A percentile compares a stretch with the other conserved stretches of the same genome.
These are phyloP conservation scores for Brachypodius melanocephalos DNA, from an alignment of 2,113 vertebrate genomes.

Conservation along the genomic window DNA sequence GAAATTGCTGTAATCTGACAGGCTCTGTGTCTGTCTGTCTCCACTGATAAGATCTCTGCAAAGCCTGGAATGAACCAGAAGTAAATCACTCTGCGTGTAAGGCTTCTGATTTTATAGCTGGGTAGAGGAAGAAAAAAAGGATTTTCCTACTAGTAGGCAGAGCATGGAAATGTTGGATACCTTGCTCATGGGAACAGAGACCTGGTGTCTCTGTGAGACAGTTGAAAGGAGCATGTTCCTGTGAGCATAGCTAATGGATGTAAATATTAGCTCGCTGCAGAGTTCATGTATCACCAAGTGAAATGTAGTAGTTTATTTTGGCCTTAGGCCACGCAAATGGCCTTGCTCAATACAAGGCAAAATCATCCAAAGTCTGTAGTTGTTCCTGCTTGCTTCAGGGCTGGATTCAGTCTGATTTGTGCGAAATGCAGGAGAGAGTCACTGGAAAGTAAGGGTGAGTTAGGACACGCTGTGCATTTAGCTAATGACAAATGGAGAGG, in stretches of 20 bases:
- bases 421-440: neutral
- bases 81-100: neutral
- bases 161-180: neutral
- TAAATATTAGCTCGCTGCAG: slow-evolving; percentile 13
- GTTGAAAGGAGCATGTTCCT: neutral
- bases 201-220: neutral
- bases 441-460: neutral
- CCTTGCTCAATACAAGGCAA: neutral
- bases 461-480: neutral
- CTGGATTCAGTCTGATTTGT: neutral
- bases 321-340: neutral
- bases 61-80: neutral
- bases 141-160: neutral
- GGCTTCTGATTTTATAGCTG: neutral
- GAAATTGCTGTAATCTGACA: slow-evolving; percentile 20
- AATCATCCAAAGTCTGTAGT: neutral
- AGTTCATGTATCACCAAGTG: neutral
- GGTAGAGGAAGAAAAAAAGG: neutral
- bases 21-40: neutral
- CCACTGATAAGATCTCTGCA: neutral
- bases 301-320: slow-evolving; percentile 36
- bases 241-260: slow-evolving; percentile 5
- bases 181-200: neutral
- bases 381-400: neutral
- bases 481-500: neutral